Conservation (phyloP, 2,797 vertebrate genomes). For the Dicrostonyx torquatus region DNA sequence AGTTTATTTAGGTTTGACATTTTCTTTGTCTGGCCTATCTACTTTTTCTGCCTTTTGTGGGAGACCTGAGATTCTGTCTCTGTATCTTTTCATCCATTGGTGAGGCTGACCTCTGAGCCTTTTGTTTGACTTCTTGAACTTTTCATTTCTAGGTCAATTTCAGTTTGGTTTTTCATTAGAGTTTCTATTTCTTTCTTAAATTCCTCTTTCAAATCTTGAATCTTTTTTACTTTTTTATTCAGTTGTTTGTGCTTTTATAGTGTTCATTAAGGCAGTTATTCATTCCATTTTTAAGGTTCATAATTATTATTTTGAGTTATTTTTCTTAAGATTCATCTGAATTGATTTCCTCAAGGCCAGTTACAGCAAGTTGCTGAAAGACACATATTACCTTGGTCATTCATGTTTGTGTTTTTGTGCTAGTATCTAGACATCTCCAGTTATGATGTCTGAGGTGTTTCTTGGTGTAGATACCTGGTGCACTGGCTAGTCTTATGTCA, state of each 20-base stretch:
- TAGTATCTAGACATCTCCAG: not conserved
- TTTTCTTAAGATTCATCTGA: not conserved
- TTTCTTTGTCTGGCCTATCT: not conserved
- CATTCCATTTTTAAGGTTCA: not conserved
- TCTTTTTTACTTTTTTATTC: not conserved
- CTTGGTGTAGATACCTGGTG: not conserved
- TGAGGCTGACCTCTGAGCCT: not conserved
- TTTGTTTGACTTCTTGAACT: not conserved
- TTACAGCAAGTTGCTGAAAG: not conserved
- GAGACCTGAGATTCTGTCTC: not conserved
- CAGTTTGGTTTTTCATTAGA: not conserved
- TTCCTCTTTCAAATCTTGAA: not conserved
- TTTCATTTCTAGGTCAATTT: not conserved
- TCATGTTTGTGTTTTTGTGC: not conserved
- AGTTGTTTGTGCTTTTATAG: not conserved
- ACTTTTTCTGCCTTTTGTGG: not conserved
- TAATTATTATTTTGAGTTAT: not conserved
- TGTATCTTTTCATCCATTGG: not conserved
- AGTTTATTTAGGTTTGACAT: not conserved
- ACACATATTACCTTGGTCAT: too few species aligned
- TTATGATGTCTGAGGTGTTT: not conserved
- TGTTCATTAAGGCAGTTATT: not conserved
- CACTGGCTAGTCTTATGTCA: not conserved
- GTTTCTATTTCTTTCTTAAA: not conserved
- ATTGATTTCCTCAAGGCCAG: not conserved